Evolutionary conservation across 2,113 vertebrate species (phyloP).

Genomic region (Gambusia affinis): DNA sequence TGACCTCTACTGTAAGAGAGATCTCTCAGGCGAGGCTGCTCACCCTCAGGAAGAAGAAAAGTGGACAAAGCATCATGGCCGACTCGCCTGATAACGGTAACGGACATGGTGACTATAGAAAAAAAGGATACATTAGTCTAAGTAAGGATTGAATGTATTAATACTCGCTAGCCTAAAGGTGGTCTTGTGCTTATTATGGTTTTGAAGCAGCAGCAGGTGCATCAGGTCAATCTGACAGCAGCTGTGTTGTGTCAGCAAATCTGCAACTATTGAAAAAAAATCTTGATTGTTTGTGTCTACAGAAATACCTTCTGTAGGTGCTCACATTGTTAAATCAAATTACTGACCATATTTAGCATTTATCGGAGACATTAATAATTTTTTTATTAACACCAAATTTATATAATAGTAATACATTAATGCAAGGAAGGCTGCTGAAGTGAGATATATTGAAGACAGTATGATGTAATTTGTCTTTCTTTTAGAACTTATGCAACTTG

Average conservation of each 20-base stretch:
- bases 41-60: constrained; percentile 77
- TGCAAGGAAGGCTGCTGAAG: background rate
- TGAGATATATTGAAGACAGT: background rate
- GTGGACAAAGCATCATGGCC: constrained; percentile 66
- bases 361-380: background rate
- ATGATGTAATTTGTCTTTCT: constrained; percentile 60
- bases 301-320: background rate
- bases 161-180: background rate
- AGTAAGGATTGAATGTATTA: background rate
- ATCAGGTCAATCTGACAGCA: background rate
- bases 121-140: background rate
- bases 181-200: background rate
- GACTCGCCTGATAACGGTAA: constrained; percentile 76
- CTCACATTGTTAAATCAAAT: background rate
- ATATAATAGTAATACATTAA: background rate
- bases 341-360: background rate
- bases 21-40: constrained; percentile 76
- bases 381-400: background rate
- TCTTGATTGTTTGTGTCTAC: background rate
- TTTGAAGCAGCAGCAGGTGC: background rate
- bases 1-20: constrained; percentile 74
- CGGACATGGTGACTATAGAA: background rate
- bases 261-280: background rate
- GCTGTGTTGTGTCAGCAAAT: background rate
- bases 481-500: constrained; percentile 63